Base-by-base conservation (phyloP, 1,140 invertebrate species). In the Apis florea region DNA sequence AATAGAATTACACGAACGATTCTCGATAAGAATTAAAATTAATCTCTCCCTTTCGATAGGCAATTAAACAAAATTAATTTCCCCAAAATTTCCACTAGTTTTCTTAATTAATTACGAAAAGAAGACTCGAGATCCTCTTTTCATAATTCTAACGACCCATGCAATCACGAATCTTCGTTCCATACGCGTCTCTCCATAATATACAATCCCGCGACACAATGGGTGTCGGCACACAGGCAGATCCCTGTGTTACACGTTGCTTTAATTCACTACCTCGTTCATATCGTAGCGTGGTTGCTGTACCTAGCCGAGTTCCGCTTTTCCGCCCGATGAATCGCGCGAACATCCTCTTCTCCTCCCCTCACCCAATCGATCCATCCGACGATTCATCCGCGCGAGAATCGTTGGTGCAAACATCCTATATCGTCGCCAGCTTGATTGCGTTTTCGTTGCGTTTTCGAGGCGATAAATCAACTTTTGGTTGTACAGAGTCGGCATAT, bases 371-470 rank as follows among this genome's bases (percentile, higher is more conserved):
- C 51, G 47, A 69, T 51, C 67, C 17, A 69, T n/a, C 31, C n/a
- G 6, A 9, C 40, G 47, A 69, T 49, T 51, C 67, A 51, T 4
- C 15, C 67, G 19, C 47, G 67, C 47, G 67, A 69, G 15, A 69
- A 69, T 69, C 47, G 47, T 51, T 69, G 47, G n/a, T 24, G 21
- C 47, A 24, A 69, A 69, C 67, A 51, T 69, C 47, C 67, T 51
- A 24, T 21, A 40, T 13, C 47, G 47, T 15, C 67, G 40, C n/a
- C 47, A 13, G 13, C 67, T 17, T 24, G 67, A 69, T 69, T 51
- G 67, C 15, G 67, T 69, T 69, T 69, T 49, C 47, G 40, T 69
- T 69, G 40, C 67, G 47, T 69, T 69, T 40, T 19, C 31, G 67
- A 47, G 13, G 47, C 12, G 47, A 69, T 69, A 51, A 69, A 69